phyloP scores from a whole-genome alignment of 2,888 invertebrate species.

The Ormyrus labotus region DNA sequence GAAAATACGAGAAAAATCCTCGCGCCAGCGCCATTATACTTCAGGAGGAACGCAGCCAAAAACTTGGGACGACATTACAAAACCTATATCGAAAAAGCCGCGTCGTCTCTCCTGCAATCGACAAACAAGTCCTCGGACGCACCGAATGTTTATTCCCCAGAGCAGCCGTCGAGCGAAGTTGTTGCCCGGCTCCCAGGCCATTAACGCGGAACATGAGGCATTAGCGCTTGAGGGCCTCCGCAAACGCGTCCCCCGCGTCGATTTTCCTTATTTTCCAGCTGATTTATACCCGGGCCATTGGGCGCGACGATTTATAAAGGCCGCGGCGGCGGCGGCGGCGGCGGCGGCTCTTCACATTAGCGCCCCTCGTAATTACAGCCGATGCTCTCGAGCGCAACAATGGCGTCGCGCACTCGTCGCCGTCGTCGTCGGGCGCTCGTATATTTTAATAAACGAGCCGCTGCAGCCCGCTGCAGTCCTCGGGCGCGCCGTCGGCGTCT shows the following conservation, averaged over 20 bases:
- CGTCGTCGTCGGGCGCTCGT: constrained; percentile 14
- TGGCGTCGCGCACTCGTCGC: neutral
- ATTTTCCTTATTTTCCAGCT: constrained; percentile 49
- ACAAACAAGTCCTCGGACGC: no score
- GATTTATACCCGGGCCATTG: constrained; percentile 38
- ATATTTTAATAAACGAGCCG: constrained; percentile 46
- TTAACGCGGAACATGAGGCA: no score
- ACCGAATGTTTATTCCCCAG: no score
- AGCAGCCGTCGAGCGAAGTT: no score
- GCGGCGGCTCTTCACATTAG: constrained; percentile 28
- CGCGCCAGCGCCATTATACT: no score
- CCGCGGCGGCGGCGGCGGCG: neutral
- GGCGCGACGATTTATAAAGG: constrained; percentile 20
- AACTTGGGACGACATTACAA: no score
- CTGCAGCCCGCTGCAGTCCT: neutral
- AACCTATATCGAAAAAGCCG: no score
- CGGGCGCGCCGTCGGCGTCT: neutral
- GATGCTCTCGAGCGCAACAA: neutral
- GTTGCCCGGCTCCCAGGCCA: no score
- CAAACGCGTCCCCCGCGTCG: constrained; percentile 11
- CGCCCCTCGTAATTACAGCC: constrained; percentile 39
- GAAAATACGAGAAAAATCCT: no score
- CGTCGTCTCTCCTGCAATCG: no score
- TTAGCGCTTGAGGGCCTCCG: neutral
- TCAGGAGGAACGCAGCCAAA: no score